A percentile compares a stretch with the other conserved stretches of the same genome.
phyloP scores from a whole-genome alignment of 2,888 invertebrate genomes.

The Stomorhina lunata region DNA sequence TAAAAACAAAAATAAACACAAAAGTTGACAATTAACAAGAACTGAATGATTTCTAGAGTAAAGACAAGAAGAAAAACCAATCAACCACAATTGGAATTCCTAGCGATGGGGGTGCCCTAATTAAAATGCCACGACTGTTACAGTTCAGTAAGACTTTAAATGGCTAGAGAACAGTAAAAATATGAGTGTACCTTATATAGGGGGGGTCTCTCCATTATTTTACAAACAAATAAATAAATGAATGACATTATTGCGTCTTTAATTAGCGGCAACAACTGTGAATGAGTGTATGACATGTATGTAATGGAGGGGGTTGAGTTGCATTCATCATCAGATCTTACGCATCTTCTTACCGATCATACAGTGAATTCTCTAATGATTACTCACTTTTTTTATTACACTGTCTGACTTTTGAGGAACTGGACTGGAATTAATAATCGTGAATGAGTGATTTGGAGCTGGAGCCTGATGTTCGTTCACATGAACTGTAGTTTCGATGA shows the following conservation, averaged over 20 bases:
- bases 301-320: neutral
- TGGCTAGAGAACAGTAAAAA: slow-evolving; percentile 15
- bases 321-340: slow-evolving; percentile 16
- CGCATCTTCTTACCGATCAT: slow-evolving; percentile 24
- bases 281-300: slow-evolving; percentile 17
- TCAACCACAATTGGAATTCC: slow-evolving; percentile 3
- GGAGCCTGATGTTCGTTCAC: no score
- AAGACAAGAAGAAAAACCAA: neutral
- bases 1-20: slow-evolving; percentile 1
- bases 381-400: slow-evolving; percentile 47
- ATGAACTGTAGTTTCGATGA: slow-evolving; percentile 34
- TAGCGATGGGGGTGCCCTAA: slow-evolving; percentile 11
- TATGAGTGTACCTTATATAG: slow-evolving; percentile 3
- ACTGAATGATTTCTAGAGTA: neutral
- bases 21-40: slow-evolving; percentile 24
- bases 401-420: neutral
- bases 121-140: slow-evolving; percentile 11
- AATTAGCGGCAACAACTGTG: slow-evolving; percentile 37
- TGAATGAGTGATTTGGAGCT: neutral
- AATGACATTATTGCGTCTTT: slow-evolving; percentile 47
- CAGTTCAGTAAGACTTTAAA: neutral
- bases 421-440: neutral
- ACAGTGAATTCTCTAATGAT: slow-evolving; percentile 39
- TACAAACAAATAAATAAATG: slow-evolving; percentile 19
- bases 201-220: no score